These are phyloP conservation scores for Lepilemur septentrionalis DNA, from an alignment of 2,797 vertebrate genomes.

Conservation along the genomic window DNA sequence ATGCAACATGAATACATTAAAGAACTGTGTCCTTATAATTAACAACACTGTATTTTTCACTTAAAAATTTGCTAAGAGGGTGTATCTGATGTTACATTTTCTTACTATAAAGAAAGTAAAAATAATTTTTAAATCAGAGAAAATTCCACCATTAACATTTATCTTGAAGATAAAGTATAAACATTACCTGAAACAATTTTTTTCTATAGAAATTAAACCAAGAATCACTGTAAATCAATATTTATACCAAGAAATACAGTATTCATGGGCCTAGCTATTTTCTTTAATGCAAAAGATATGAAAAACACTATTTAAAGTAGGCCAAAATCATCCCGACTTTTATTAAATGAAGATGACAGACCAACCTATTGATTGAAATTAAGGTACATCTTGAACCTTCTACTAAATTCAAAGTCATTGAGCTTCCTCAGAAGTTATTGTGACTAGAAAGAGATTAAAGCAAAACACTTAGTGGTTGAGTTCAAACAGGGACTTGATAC, in stretches of 20 bases:
- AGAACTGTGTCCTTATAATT: not conserved
- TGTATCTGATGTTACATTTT: not conserved
- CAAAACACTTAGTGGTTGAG: not conserved
- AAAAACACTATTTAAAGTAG: constrained; percentile 15
- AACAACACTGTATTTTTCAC: not conserved
- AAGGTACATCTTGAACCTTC: constrained; percentile 8
- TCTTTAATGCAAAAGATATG: not conserved
- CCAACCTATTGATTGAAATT: not conserved
- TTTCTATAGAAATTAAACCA: not conserved
- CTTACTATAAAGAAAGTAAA: not conserved
- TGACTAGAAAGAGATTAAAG: constrained; percentile 51
- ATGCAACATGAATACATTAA: not conserved
- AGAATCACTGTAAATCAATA: constrained; percentile 2
- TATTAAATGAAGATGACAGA: constrained; percentile 2
- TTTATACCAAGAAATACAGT: not conserved
- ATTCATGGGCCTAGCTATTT: not conserved
- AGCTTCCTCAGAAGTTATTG: constrained; percentile 14
- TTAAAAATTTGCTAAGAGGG: not conserved
- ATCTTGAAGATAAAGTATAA: not conserved
- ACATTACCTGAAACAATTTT: not conserved
- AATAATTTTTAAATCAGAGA: not conserved
- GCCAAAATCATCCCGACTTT: not conserved
- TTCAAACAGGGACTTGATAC: constrained; percentile 31
- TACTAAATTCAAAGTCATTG: not conserved
- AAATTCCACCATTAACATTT: not conserved